Evolutionary conservation across 2,113 vertebrate species (phyloP).

Genomic region (Chaetodon auriga): DNA sequence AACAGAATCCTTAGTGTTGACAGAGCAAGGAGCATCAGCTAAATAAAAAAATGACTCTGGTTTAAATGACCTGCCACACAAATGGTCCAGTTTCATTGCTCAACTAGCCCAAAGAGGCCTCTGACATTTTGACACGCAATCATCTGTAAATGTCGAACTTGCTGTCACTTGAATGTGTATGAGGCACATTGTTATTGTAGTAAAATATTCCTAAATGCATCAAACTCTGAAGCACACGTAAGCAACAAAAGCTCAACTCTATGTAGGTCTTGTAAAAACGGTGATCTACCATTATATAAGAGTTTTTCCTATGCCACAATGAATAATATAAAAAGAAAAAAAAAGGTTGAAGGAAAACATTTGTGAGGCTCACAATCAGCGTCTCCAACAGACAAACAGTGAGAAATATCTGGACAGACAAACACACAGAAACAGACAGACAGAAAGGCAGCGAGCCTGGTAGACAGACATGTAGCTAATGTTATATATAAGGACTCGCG

Average conservation of each 20-base stretch:
- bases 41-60: background rate
- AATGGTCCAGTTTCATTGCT: background rate
- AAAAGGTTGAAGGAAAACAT: background rate
- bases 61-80: background rate
- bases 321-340: too few species aligned
- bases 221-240: background rate
- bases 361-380: background rate
- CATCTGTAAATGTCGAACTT: background rate
- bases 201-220: background rate
- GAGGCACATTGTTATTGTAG: background rate
- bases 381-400: background rate
- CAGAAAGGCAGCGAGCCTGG: constrained; percentile 40
- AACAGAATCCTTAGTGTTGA: background rate
- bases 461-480: constrained; percentile 72
- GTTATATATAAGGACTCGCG: constrained; percentile 77
- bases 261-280: too few species aligned
- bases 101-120: background rate
- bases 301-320: too few species aligned
- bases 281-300: background rate
- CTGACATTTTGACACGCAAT: background rate
- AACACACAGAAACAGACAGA: constrained; percentile 24
- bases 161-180: background rate
- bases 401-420: constrained; percentile 27
- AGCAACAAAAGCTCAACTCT: too few species aligned
- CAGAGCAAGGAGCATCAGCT: background rate